A percentile compares a stretch with the other conserved stretches of the same genome.
Conservation (phyloP, 2,888 invertebrate species). For the Pseudococcus viburni region DNA sequence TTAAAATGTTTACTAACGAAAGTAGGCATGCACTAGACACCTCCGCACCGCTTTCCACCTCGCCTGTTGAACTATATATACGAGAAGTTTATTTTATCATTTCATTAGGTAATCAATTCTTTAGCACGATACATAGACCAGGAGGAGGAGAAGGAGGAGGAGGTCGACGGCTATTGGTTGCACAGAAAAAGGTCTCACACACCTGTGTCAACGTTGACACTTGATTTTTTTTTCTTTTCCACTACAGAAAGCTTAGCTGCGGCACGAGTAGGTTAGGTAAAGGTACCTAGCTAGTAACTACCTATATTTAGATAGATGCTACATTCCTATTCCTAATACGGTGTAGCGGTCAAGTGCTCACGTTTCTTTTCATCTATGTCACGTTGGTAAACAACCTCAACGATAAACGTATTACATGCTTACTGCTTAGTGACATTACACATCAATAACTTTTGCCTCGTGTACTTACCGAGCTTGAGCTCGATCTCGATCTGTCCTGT, state of each 20-base stretch:
- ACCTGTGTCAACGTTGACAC: constrained; percentile 34
- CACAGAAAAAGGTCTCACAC: constrained; percentile 19
- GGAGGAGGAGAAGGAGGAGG: too few species aligned
- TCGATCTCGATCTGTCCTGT: not conserved
- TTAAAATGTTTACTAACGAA: constrained; percentile 26
- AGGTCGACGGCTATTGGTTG: not conserved
- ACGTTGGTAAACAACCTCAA: constrained; percentile 39
- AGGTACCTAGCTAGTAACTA: not conserved
- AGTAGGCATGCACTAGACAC: not conserved
- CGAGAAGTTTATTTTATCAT: constrained; percentile 23
- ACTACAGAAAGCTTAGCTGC: not conserved
- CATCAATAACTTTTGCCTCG: not conserved
- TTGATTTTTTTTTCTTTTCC: not conserved
- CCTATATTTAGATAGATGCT: not conserved
- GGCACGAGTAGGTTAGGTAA: not conserved
- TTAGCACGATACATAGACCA: not conserved
- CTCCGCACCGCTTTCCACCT: not conserved
- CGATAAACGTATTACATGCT: not conserved
- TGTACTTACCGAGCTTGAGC: not conserved
- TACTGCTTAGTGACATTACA: not conserved
- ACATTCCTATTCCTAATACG: constrained; percentile 4
- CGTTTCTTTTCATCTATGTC: not conserved
- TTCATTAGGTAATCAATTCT: constrained; percentile 29
- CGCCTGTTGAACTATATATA: not conserved
- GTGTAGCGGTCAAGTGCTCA: not conserved